Base-by-base conservation (phyloP, 2,888 invertebrate genomes). In the Orthosia gothica region DNA sequence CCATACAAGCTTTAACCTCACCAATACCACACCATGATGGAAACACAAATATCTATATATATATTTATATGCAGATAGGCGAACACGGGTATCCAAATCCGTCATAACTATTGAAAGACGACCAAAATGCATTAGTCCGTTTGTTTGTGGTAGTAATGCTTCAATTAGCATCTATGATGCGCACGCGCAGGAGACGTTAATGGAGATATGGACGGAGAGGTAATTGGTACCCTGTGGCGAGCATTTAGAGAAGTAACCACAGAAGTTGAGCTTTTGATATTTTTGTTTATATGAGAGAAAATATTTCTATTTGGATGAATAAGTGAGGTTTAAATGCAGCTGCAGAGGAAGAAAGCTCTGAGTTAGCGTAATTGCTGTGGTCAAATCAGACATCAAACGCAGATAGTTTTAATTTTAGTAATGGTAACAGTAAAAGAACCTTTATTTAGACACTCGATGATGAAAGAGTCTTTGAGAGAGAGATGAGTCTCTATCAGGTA, bases 91-190 rank as follows among this genome's bases (percentile, higher is more conserved):
- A 23, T 40, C 71, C 57, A 49, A 74, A 71, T 57, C 75, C 26
- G 79, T 83, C 76, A 77, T 83, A 81, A 83, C 70, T 74, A 82
- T 72, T 74, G 74, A 74, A 63, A 70, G 75, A 82, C 63, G 71
- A 77, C 81, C 74, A 57, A 61, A 76, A 76, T 82, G 84, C 87
- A 87, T 85, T 86, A 85, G 84, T 65, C 7, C 55, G 81, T 82
- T 74, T 85, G 82, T 86, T 86, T 87, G 76, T 85, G 47, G 40
- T 74, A 55, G 67, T 80, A 85, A 86, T 85, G 81, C 84, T 75
- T 87, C 87, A 85, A 86, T 86, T 86, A 86, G 66, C 87, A 54
- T 59, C 64, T 52, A 73, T 63, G 70, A 72, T 84, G 82, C 76
- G 68, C 55, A 26, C 50, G 70, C 66, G 64, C 72, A 45, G 23